Evolutionary conservation across 2,113 vertebrate species (phyloP).

Genomic region (Emberiza fucata): DNA sequence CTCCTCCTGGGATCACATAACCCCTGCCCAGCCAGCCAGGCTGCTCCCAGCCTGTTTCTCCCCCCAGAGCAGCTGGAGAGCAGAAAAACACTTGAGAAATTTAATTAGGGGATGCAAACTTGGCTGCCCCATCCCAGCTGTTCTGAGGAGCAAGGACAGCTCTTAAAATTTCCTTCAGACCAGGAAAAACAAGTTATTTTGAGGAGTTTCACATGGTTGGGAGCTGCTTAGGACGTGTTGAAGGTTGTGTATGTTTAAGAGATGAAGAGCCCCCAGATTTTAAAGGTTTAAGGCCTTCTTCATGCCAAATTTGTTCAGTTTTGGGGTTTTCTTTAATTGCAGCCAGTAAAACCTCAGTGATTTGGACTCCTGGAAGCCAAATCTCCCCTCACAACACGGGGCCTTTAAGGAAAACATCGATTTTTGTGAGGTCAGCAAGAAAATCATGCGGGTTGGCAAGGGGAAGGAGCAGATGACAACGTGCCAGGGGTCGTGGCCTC

Average conservation of each 20-base stretch:
- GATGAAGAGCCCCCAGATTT: background rate
- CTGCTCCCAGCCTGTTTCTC: background rate
- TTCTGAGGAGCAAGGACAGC: background rate
- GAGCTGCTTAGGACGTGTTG: background rate
- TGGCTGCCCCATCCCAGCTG: background rate
- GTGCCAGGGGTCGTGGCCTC: background rate
- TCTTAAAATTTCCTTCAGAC: background rate
- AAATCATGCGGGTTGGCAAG: background rate
- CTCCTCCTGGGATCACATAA: background rate
- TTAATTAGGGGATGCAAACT: background rate
- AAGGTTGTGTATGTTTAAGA: background rate
- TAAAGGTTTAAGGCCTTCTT: background rate
- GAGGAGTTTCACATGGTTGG: background rate
- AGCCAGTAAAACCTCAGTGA: accelerated
- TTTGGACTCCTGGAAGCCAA: background rate
- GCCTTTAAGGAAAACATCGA: slow-evolving; percentile 42
- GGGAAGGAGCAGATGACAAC: background rate
- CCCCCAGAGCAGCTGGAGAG: background rate
- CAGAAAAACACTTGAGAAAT: background rate
- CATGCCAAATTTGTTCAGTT: accelerated
- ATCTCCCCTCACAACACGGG: accelerated
- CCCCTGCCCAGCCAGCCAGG: background rate
- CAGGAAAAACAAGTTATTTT: background rate
- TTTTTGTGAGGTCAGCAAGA: slow-evolving; percentile 26
- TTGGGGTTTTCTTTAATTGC: background rate